Evolutionary conservation across 2,113 vertebrate genomes (phyloP), one percentile per base, ranked within the genome.

Genomic region (Gila orcuttii): DNA sequence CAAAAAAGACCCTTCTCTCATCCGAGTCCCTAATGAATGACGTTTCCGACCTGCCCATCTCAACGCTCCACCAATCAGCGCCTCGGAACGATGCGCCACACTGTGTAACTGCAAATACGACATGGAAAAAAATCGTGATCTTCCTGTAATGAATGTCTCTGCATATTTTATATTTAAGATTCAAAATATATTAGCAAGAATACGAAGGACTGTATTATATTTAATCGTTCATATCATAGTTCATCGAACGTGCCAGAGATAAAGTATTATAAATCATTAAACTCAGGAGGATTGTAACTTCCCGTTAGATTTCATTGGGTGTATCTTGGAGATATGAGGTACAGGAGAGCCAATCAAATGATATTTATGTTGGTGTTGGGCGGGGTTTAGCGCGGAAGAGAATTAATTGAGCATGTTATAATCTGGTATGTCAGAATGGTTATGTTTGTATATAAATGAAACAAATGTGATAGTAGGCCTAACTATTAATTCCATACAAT

Each of bases 61-160:
- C 66, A 39, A 3, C 25, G 64, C 57, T 83, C 71, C 13, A 60
- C 91, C 85, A 85, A 89, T 89, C 60, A 13, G 74, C 15, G 47
- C 50, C 23, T 50, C 23, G 50, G 28, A 36, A 73, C 66, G 17
- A 75, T 21, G 64, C 25, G 55, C n/a, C 55, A 28, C 47, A n/a
- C 42, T 12, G 69, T 77, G 84, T 69, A 78, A 82, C 62, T 31
- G 23, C 17, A 57, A 71, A 36, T 64, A 69, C 45, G 62, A 69
- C 12, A 23, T 69, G 62, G 62, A 13, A 64, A 52, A 78, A 50
- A 69, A 8, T 2, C 8, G 0, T 68, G 79, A 64, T 13, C 59
- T 80, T 80, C 79, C 59, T 21, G 12, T 25, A 11, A 21, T 13
- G 6, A 19, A 19, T 13, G 12, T 2, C 59, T 17, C 3, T 80